Conservation (phyloP, 1,140 invertebrate genomes). For the Chlorops oryzae region DNA sequence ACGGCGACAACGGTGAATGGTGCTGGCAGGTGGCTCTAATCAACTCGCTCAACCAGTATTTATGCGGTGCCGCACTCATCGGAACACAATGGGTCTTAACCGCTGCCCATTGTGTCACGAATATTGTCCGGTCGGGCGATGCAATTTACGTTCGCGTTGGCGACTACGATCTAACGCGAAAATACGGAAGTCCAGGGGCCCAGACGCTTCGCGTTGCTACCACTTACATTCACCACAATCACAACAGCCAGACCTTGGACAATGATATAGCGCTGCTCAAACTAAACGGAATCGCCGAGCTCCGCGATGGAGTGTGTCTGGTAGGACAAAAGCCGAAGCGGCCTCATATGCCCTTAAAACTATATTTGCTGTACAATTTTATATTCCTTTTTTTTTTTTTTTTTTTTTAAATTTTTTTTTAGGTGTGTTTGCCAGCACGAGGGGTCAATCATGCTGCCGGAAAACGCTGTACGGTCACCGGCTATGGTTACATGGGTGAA, state of each 20-base stretch:
- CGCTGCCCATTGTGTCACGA: conserved; percentile 92
- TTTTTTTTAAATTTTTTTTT: no score
- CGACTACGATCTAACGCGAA: conserved; percentile 83
- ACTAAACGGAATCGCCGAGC: conserved; percentile 81
- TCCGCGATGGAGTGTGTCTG: conserved; percentile 72
- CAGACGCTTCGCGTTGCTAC: conserved; percentile 83
- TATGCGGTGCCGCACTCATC: conserved; percentile 92
- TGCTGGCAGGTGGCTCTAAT: conserved; percentile 94
- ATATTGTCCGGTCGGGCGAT: conserved; percentile 84
- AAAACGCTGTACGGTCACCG: conserved; percentile 85
- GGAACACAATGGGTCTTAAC: conserved; percentile 92
- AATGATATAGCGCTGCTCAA: conserved; percentile 93
- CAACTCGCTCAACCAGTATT: conserved; percentile 87
- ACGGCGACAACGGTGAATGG: conserved; percentile 85
- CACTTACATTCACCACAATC: conserved; percentile 94
- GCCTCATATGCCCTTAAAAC: no score
- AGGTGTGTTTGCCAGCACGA: conserved; percentile 79
- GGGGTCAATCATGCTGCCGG: conserved; percentile 79
- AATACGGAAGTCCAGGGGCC: conserved; percentile 79
- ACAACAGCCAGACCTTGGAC: conserved; percentile 91
- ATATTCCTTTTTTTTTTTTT: no score
- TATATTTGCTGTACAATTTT: background rate
- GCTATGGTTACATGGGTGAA: conserved; percentile 92
- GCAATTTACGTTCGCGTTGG: conserved; percentile 87
- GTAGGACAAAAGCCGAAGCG: no score